Conservation (phyloP, 2,113 vertebrate species). For the Indri indri region DNA sequence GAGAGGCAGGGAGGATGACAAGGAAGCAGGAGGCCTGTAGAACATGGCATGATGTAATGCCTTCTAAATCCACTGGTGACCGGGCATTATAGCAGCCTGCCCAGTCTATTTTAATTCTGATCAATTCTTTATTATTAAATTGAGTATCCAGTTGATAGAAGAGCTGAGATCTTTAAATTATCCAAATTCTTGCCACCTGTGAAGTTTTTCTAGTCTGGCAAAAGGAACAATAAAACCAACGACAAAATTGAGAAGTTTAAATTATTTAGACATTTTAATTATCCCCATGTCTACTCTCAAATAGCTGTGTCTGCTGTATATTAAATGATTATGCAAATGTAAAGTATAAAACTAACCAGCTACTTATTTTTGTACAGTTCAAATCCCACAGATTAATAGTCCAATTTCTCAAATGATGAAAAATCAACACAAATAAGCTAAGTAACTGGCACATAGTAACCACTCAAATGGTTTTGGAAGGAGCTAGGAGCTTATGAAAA, state of each 20-base stretch:
- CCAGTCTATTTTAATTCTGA: neutral
- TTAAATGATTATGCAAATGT: neutral
- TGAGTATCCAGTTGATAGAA: neutral
- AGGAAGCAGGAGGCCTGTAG: neutral
- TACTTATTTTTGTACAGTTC: conserved; percentile 27
- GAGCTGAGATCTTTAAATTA: conserved; percentile 8
- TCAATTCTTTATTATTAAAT: neutral
- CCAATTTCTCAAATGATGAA: neutral
- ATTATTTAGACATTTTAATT: conserved; percentile 26
- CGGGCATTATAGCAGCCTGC: neutral
- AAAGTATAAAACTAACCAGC: neutral
- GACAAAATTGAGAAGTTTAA: conserved; percentile 8
- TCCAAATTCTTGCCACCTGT: neutral
- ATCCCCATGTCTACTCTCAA: neutral
- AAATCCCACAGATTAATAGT: neutral
- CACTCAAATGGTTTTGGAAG: neutral
- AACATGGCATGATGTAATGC: neutral
- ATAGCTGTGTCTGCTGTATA: neutral
- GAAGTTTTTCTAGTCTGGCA: neutral
- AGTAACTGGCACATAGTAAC: neutral
- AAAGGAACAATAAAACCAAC: conserved; percentile 23
- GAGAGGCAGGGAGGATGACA: neutral
- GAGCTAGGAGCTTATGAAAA: neutral
- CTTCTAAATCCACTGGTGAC: neutral
- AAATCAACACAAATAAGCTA: neutral